Base-by-base conservation (phyloP, 2,888 invertebrate genomes). In the Chironomus riparius region DNA sequence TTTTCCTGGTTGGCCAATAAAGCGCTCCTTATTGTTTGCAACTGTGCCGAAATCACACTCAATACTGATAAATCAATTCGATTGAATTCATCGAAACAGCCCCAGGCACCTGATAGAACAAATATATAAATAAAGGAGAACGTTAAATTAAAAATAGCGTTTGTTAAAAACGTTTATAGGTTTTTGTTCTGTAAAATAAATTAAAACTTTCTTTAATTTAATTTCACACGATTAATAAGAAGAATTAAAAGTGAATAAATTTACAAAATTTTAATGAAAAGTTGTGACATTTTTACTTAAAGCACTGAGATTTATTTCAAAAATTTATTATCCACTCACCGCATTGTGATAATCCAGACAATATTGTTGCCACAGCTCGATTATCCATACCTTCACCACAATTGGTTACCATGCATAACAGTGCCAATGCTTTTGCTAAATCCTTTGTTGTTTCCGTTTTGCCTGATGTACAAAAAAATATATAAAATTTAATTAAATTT, bases 341-440 rank as follows among this genome's bases (percentile, higher is more conserved):
- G 81, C 93, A 93, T 82, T 94, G 93, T 76, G 91, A 91, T 72
- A 94, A 85, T 1, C 94, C 90, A 0, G 91, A 89, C 4, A 94
- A 84, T 78, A 91, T 93, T 56, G 89, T 89, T 5, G 90, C 91
- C 70, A 94, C 90, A 2, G 95, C 93, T 79, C 92, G 88, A 82
- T 90, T 93, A 85, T 95, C 95, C 94, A 95, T 95, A 18, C 94
- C 94, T 83, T 96, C 95, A 0, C 95, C 95, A 81, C 97, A 97
- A 84, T 97, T 94, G 0, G 95, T 96, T 2, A 94, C 93, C 48
- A 94, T 87, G 80, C 93, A 94, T 0, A 94, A 85, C 0, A 93
- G 84, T 0, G 92, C 94, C 80, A 97, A 85, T 1, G 95, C 94
- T 84, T 95, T 96, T 0, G 97, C 96, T 77, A 97, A 85, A 85